Evolutionary conservation across 2,797 vertebrate species (phyloP).

Genomic region (Meda fulgida): DNA sequence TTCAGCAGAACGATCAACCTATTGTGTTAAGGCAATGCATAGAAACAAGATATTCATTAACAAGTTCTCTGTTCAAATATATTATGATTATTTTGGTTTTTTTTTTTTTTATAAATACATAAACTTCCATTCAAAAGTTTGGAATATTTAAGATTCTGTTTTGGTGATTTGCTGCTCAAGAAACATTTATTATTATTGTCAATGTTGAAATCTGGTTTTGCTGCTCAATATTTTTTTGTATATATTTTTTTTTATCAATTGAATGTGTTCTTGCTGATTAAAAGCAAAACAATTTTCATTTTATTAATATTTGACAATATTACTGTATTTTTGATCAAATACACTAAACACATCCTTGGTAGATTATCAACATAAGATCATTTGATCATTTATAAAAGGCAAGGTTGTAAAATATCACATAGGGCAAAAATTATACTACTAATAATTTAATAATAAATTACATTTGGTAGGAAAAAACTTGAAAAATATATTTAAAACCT

Average conservation of each 20-base stretch:
- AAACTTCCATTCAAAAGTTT: not conserved
- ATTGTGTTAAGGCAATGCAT: constrained; percentile 21
- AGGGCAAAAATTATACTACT: not conserved
- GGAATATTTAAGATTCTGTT: not conserved
- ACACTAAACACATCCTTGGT: too few relatives aligned
- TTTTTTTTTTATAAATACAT: not conserved
- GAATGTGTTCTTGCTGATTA: too few relatives aligned
- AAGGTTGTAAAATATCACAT: too few relatives aligned
- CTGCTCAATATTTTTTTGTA: too few relatives aligned
- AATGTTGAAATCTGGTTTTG: not conserved
- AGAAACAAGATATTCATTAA: constrained; percentile 5
- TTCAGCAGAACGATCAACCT: constrained; percentile 35
- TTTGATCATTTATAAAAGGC: too few relatives aligned
- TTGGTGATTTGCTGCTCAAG: not conserved
- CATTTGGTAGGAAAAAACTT: not conserved
- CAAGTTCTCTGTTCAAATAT: constrained; percentile 17
- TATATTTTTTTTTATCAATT: too few relatives aligned
- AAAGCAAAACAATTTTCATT: too few relatives aligned
- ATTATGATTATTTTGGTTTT: not conserved
- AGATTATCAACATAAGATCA: too few relatives aligned
- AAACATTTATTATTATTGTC: not conserved
- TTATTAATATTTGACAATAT: too few relatives aligned
- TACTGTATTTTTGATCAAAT: too few relatives aligned
- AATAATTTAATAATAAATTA: not conserved
- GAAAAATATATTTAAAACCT: too few relatives aligned